Conservation (phyloP, 2,113 vertebrate genomes). For the Nothoprocta perdicaria region DNA sequence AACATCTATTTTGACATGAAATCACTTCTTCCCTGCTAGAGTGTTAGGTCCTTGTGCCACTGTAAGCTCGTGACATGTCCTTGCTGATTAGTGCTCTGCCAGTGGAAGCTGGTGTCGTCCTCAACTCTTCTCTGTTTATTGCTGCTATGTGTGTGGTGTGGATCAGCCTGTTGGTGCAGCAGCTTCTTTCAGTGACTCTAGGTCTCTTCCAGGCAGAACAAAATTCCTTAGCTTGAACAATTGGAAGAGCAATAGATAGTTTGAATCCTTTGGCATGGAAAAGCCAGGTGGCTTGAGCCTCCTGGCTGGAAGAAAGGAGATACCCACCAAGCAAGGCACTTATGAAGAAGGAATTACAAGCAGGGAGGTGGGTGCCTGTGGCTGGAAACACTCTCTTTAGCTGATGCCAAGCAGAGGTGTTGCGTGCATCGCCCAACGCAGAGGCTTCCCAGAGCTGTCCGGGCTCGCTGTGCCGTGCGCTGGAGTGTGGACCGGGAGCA, state of each 20-base stretch:
- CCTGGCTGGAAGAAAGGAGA: neutral
- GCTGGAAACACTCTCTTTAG: neutral
- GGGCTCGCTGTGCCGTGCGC: rapidly evolving
- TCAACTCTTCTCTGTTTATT: neutral
- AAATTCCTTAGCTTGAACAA: neutral
- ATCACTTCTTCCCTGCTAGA: neutral
- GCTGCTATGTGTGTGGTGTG: rapidly evolving
- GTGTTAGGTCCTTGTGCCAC: neutral
- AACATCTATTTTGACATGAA: neutral
- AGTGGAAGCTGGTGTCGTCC: neutral
- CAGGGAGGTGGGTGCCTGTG: neutral
- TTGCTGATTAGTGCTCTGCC: neutral
- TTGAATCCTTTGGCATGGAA: neutral
- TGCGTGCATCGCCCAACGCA: neutral
- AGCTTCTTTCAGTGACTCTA: neutral
- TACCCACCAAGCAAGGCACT: neutral
- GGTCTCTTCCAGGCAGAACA: neutral
- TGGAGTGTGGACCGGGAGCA: neutral
- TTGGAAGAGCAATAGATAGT: neutral
- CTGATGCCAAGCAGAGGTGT: neutral
- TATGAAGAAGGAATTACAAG: neutral
- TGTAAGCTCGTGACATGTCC: neutral
- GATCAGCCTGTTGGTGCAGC: neutral
- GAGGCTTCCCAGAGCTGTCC: neutral
- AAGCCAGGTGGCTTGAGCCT: neutral